These are phyloP conservation scores for Bombus pascuorum DNA, from an alignment of 1,140 invertebrate species.

Conservation along the genomic window DNA sequence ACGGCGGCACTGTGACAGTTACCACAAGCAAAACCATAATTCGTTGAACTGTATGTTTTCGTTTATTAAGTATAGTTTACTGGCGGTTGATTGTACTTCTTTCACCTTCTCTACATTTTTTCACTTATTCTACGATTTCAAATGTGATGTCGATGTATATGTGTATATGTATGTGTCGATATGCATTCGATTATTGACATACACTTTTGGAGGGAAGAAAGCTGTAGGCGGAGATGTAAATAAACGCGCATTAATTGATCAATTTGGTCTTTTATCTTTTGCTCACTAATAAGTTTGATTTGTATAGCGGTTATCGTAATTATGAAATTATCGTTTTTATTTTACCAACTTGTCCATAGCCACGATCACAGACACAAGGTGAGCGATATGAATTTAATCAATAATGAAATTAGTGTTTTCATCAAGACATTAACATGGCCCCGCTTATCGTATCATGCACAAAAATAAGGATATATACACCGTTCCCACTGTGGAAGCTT, in stretches of 20 bases:
- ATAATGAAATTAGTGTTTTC: conserved; percentile 60
- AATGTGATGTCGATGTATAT: not conserved
- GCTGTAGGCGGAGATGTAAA: conserved; percentile 20
- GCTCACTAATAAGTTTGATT: not conserved
- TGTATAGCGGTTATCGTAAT: not conserved
- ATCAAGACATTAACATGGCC: conserved; percentile 27
- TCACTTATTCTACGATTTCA: not conserved
- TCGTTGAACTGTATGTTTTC: conserved; percentile 35
- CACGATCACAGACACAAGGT: not conserved
- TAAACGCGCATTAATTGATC: conserved; percentile 17
- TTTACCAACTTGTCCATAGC: not conserved
- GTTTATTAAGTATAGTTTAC: not conserved
- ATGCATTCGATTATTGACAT: not conserved
- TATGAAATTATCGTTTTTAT: not conserved
- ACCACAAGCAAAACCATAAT: not conserved
- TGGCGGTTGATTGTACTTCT: not conserved
- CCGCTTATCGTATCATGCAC: not conserved
- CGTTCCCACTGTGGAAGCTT: not conserved
- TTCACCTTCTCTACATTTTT: not conserved
- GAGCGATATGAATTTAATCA: conserved; percentile 47
- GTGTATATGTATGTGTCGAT: not conserved
- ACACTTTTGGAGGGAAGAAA: conserved; percentile 42
- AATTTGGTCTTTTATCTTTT: not conserved
- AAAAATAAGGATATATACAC: not conserved
- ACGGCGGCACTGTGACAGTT: conserved; percentile 16